Evolutionary conservation across 64 coral and sea anemone genomes (phyloP).

Genomic region (Trachythela sp.): DNA sequence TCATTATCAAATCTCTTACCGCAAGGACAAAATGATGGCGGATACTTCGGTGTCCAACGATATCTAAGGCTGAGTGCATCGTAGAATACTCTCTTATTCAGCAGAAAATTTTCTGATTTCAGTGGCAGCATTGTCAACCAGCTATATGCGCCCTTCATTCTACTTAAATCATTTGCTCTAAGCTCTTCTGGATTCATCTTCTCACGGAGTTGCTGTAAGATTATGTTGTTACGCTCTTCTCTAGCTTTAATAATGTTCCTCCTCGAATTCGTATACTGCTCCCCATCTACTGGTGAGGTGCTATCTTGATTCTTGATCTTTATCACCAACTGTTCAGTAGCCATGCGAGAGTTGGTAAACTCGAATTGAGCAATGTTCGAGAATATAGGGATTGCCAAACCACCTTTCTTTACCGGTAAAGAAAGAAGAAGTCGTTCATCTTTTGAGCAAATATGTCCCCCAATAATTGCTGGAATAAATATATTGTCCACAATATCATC

Average conservation of each 20-base stretch:
- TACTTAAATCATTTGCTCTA: slow-evolving; percentile 44
- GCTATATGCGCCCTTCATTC: slow-evolving; percentile 35
- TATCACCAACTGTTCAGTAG: slow-evolving; percentile 37
- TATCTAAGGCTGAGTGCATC: slow-evolving; percentile 56
- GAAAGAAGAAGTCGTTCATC: slow-evolving; percentile 58
- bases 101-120: slow-evolving; percentile 46
- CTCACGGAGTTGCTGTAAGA: no score
- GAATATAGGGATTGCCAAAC: slow-evolving; percentile 54
- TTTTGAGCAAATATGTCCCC: slow-evolving; percentile 47
- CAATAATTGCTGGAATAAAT: slow-evolving; percentile 52
- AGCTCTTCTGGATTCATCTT: slow-evolving; percentile 33
- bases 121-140: slow-evolving; percentile 27
- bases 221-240: neutral
- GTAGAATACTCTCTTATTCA: slow-evolving; percentile 60
- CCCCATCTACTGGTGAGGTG: slow-evolving; percentile 28
- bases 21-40: slow-evolving; percentile 13
- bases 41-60: slow-evolving; percentile 51
- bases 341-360: slow-evolving; percentile 47
- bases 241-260: slow-evolving; percentile 23
- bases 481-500: slow-evolving; percentile 27
- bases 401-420: slow-evolving; percentile 54
- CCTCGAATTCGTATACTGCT: slow-evolving; percentile 29
- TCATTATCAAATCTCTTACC: slow-evolving; percentile 49
- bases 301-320: slow-evolving; percentile 56
- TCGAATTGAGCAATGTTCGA: slow-evolving; percentile 22